Evolutionary conservation across 2,113 vertebrate genomes (phyloP).

Genomic region (Anthoscopus minutus): DNA sequence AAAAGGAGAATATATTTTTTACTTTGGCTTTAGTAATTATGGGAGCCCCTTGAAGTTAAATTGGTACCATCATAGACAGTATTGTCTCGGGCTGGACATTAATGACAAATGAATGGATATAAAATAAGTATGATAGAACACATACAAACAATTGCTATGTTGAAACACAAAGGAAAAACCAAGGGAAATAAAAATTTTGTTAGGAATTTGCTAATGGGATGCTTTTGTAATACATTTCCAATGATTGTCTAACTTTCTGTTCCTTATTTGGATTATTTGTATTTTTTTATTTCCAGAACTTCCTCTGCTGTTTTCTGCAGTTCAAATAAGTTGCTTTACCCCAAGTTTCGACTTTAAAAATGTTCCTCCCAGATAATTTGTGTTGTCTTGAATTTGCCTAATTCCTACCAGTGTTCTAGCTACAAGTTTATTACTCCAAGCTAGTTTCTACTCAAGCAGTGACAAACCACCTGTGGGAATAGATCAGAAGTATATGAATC

Average conservation of each 20-base stretch:
- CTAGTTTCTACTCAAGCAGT: neutral
- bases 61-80: neutral
- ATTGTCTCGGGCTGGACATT: neutral
- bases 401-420: neutral
- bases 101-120: neutral
- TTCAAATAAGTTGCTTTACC: neutral
- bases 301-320: neutral
- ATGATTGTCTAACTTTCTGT: neutral
- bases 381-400: neutral
- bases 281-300: neutral
- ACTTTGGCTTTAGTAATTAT: neutral
- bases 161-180: neutral
- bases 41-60: neutral
- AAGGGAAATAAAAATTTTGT: neutral
- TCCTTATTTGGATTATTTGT: neutral
- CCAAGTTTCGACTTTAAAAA: neutral
- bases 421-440: neutral
- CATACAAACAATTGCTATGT: rapidly evolving
- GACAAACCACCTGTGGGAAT: constrained; percentile 38
- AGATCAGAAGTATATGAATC: neutral
- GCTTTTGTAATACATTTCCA: neutral
- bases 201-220: neutral
- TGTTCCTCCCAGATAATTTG: neutral
- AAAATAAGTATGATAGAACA: neutral
- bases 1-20: neutral